Percentiles rank a stretch among this genome's conserved stretches.
phyloP scores from a whole-genome alignment of 2,888 invertebrate genomes.

The Apodemia hepburni region DNA sequence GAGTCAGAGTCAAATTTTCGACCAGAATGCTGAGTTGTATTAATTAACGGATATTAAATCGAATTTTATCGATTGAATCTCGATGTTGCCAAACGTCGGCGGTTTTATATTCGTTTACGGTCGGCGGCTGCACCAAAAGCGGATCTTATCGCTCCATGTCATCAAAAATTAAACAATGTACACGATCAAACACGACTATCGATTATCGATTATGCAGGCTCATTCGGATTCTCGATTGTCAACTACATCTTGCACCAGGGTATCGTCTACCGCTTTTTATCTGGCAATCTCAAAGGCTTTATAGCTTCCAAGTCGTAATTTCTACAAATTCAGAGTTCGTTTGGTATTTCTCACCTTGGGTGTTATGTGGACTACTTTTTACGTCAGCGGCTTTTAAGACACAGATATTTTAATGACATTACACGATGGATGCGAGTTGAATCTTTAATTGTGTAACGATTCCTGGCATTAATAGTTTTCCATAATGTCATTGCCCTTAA shows the following conservation, averaged over 20 bases:
- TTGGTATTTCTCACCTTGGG: constrained; percentile 72
- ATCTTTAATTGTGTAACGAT: constrained; percentile 68
- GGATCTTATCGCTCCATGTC: constrained; percentile 68
- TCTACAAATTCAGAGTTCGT: constrained; percentile 43
- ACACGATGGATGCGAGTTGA: constrained; percentile 72
- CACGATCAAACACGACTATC: constrained; percentile 61
- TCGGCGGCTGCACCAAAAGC: constrained; percentile 53
- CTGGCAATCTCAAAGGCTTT: constrained; percentile 31
- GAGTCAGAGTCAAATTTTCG: constrained; percentile 67
- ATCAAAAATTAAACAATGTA: constrained; percentile 73
- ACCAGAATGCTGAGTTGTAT: constrained; percentile 72
- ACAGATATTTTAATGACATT: constrained; percentile 80
- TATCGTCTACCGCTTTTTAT: constrained; percentile 43
- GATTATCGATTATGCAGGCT: constrained; percentile 56
- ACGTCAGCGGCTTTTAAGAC: constrained; percentile 68
- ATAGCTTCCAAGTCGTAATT: not conserved
- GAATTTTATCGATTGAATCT: constrained; percentile 75
- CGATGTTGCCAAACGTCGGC: constrained; percentile 75
- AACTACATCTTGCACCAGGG: constrained; percentile 38
- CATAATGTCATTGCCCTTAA: constrained; percentile 73
- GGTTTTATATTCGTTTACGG: constrained; percentile 58
- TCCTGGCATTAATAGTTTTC: constrained; percentile 54
- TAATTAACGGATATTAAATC: constrained; percentile 79
- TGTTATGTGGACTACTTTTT: constrained; percentile 59
- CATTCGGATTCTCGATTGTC: constrained; percentile 20